phyloP scores from a whole-genome alignment of 2,797 vertebrate species.

The Manis crassicaudata region DNA sequence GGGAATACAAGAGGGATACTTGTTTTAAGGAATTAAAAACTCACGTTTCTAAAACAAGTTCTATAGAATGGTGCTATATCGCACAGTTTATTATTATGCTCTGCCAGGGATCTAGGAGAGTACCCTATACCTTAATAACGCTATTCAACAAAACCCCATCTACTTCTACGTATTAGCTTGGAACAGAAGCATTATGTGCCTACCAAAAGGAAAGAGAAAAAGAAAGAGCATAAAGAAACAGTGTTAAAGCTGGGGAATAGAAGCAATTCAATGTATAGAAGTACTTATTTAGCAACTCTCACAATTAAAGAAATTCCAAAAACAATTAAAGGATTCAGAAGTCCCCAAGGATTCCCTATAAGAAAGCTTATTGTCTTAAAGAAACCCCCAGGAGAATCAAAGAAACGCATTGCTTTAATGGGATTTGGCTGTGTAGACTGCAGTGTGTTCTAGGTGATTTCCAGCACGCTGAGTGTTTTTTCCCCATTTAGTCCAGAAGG shows the following conservation, averaged over 20 bases:
- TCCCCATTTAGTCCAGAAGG: not conserved
- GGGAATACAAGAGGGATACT: not conserved
- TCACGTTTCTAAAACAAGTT: not conserved
- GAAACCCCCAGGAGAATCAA: not conserved
- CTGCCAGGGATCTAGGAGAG: not conserved
- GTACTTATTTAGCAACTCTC: slow-evolving; percentile 25
- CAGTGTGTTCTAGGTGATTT: slow-evolving; percentile 55
- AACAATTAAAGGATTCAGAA: slow-evolving; percentile 65
- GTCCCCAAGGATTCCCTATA: not conserved
- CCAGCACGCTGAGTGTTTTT: not conserved
- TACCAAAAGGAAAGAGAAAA: not conserved
- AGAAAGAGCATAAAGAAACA: not conserved
- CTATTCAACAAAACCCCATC: not conserved
- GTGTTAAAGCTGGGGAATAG: not conserved
- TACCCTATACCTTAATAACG: not conserved
- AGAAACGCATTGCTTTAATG: not conserved
- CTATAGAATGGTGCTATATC: not conserved
- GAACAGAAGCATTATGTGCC: not conserved
- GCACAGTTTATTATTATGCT: not conserved
- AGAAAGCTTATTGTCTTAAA: slow-evolving; percentile 59
- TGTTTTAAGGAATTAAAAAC: not conserved
- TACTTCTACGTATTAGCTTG: not conserved
- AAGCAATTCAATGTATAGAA: slow-evolving; percentile 40
- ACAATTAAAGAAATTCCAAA: slow-evolving; percentile 64
- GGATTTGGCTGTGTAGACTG: not conserved